These are phyloP conservation scores for Entomobrya proxima DNA, from an alignment of 2,888 invertebrate species.

Conservation along the genomic window DNA sequence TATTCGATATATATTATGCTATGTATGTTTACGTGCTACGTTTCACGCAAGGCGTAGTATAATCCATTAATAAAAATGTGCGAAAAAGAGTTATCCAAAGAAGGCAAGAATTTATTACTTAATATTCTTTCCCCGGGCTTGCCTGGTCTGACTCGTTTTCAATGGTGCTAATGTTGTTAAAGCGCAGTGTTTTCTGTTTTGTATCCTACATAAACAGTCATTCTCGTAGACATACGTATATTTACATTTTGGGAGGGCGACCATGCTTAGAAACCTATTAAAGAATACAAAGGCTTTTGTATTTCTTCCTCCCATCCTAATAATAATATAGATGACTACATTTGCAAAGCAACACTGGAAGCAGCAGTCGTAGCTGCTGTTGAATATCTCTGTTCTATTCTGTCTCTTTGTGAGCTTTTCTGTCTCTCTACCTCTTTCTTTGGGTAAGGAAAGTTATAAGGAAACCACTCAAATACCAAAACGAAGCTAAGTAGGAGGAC, in stretches of 20 bases:
- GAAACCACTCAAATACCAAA: conserved; percentile 16
- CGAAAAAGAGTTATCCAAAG: conserved; percentile 67
- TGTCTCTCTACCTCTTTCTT: too few species aligned
- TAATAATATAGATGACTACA: conserved; percentile 8
- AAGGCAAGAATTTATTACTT: conserved; percentile 67
- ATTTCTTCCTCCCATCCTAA: background rate
- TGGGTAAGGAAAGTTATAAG: too few species aligned
- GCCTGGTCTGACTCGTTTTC: background rate
- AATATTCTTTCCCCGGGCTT: conserved; percentile 54
- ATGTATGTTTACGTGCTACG: background rate
- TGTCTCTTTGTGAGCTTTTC: background rate
- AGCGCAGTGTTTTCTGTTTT: background rate
- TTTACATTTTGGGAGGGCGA: conserved; percentile 43
- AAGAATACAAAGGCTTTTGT: background rate
- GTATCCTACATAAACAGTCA: background rate
- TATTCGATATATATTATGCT: conserved; percentile 10
- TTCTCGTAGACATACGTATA: conserved; percentile 31
- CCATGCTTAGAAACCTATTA: conserved; percentile 8
- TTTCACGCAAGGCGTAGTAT: conserved; percentile 47
- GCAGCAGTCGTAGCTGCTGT: conserved; percentile 33
- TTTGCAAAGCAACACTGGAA: conserved; percentile 47
- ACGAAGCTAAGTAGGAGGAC: background rate
- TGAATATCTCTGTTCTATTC: conserved; percentile 25
- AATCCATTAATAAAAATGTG: conserved; percentile 68
- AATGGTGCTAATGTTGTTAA: background rate